Conservation (phyloP, 37 sponge, comb jelly and placozoan genomes). For the Ephydatia muelleri region DNA sequence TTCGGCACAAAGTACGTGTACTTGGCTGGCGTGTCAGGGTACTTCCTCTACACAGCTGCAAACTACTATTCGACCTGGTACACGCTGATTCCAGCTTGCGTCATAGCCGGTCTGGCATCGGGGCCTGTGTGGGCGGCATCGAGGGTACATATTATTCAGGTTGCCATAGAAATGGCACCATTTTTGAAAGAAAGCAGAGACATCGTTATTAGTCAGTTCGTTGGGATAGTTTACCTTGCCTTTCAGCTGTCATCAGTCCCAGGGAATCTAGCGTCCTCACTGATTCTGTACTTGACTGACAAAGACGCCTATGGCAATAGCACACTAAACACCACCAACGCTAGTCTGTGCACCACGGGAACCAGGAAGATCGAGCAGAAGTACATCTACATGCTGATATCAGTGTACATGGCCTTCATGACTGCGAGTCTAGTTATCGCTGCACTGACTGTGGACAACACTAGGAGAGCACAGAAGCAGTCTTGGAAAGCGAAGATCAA, state of each 20-base stretch:
- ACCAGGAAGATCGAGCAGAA: neutral
- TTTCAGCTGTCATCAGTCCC: neutral
- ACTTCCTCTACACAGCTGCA: constrained; percentile 9
- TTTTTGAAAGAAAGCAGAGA: neutral
- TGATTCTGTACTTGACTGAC: neutral
- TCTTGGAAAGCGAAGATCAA: neutral
- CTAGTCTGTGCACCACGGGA: neutral
- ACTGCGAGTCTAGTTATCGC: neutral
- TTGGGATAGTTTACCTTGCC: neutral
- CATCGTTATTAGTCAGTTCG: neutral
- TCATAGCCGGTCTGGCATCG: constrained; percentile 20
- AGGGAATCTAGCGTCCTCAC: neutral
- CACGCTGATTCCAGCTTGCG: constrained; percentile 36
- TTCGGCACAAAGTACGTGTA: constrained; percentile 12
- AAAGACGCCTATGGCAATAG: neutral
- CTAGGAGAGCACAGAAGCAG: neutral
- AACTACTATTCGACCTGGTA: constrained; percentile 53
- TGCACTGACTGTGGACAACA: neutral
- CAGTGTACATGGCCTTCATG: neutral
- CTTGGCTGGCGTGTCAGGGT: neutral
- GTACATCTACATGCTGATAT: constrained; percentile 11
- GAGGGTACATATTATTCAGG: constrained; percentile 3
- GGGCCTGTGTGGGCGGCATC: constrained; percentile 36
- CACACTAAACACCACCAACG: neutral
- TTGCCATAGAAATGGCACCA: constrained; percentile 5